Evolutionary conservation across 1,140 invertebrate genomes (phyloP), one percentile per base, ranked within the genome.

Genomic region (Macrocentrus cingulum): DNA sequence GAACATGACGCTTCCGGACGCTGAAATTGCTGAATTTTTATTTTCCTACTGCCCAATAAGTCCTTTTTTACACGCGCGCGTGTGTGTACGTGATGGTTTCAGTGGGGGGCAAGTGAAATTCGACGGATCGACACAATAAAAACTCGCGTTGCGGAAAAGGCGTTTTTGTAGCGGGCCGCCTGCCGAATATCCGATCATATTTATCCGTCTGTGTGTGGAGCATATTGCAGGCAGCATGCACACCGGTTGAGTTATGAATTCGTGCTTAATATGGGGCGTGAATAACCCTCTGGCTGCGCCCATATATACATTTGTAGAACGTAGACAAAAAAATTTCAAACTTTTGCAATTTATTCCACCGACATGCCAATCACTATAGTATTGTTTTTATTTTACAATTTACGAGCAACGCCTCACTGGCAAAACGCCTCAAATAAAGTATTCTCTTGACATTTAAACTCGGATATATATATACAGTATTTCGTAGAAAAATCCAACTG

Each of bases 221-320:
- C 49, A 39, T 45, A 53, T 44, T 49, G 52, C 55, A 39, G 46
- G 46, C 32, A 37, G 36, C n/a, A n/a, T 48, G 36, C 44, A 13
- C 19, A 39, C 22, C n/a, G 39, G 41, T 52, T 61, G 59, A 61
- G 59, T 61, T 61, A 61, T 61, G 59, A 57, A 61, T 61, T 61
- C 48, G 13, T 25, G 55, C 44, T 58, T 57, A 61, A 57, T 58
- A 48, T 45, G 41, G 19, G 49, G 11, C 19, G 48, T 13, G 39
- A 62, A 62, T 62, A 58, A 58, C 50, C 49, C 36, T 20, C 34
- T 46, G 53, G 42, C 22, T 15, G 2, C 15, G 16, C 18, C 20
- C 8, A n/a, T 13, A 25, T 49, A 25, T 25, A 7, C 22, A 2
- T 48, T 13, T 25, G 22, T 25, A 4, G n/a, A n/a, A n/a, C n/a